A percentile compares a stretch with the other conserved stretches of the same genome.
Conservation (phyloP, 2,888 invertebrate species). For the Bombylius discolor region DNA sequence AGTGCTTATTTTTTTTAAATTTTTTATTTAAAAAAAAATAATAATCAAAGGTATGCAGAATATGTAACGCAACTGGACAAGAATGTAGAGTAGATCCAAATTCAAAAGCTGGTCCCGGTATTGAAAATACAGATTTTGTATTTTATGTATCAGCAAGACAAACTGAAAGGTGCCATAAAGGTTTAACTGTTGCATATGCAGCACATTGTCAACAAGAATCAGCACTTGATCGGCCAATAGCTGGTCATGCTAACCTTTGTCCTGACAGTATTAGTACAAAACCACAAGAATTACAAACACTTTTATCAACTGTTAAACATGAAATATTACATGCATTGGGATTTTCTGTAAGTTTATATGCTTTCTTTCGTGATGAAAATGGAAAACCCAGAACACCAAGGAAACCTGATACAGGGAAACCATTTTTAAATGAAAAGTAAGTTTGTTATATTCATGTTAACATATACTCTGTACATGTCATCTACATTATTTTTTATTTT, state of each 20-base stretch:
- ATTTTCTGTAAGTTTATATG: constrained; percentile 92
- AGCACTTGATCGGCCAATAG: constrained; percentile 89
- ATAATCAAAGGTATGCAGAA: constrained; percentile 59
- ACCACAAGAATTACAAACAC: constrained; percentile 76
- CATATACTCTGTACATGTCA: background rate
- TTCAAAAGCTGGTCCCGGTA: constrained; percentile 50
- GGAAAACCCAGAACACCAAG: constrained; percentile 78
- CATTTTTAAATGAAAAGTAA: constrained; percentile 75
- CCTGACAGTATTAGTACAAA: constrained; percentile 87
- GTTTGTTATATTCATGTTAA: constrained; percentile 18
- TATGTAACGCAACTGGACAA: constrained; percentile 76
- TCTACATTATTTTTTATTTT: background rate
- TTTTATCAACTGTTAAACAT: constrained; percentile 93
- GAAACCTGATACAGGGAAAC: constrained; percentile 73
- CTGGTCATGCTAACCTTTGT: constrained; percentile 97
- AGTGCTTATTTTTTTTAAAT: background rate
- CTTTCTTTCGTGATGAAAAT: constrained; percentile 76
- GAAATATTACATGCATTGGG: constrained; percentile 97
- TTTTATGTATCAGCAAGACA: constrained; percentile 93
- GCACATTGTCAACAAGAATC: constrained; percentile 97
- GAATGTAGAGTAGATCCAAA: constrained; percentile 51
- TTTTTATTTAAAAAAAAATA: background rate
- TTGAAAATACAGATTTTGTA: constrained; percentile 81
- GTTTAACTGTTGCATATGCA: constrained; percentile 90
- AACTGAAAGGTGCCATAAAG: constrained; percentile 82